Evolutionary conservation across 2,113 vertebrate species (phyloP), one percentile per base, ranked within the genome.

Genomic region (Psilopsiagon aymara): DNA sequence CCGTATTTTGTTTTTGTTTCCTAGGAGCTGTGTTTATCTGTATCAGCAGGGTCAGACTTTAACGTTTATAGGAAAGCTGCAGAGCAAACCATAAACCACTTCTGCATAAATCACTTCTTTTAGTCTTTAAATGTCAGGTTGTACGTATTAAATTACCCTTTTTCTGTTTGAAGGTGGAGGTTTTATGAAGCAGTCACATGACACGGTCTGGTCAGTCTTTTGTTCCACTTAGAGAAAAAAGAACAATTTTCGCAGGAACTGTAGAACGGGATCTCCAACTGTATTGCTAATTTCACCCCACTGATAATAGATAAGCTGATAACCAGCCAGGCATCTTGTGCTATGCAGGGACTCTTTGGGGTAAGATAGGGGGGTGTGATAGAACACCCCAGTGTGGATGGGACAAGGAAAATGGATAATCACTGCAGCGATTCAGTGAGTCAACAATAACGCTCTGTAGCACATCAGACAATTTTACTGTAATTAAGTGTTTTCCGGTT

Each of bases 1-100:
- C 31, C 0, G 0, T 57, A 47, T 62, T 82, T 89, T 70, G 33
- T 75, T 0, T 0, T 39, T n/a, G 35, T 77, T 88, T 77, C 31
- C 59, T 43, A 20, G 46, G 20, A 69, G 24, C 47, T 51, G 13
- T 44, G 24, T 78, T 74, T 87, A 29, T 51, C 21, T 75, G 67
- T 63, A 75, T 44, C 28, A 1, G 2, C 24, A n/a, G 3, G 35
- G n/a, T 67, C 39, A 75, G 71, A 46, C 49, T 2, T 1, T 51
- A 44, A 41, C 16, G 47, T 82, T 37, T 41, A 10, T 47, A 57
- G 44, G 47, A 89, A 82, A 62, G 16, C 33, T 76, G 14, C 55
- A 68, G 33, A 60, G 33, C 37, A 82, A 84, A 33, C 46, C 13
- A 13, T 51, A 78, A 90, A 71, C 12, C 13, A 13, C 21, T 53